A percentile compares a stretch with the other conserved stretches of the same genome.
Evolutionary conservation across 2,888 invertebrate genomes (phyloP).

Genomic region (Germaria angustata): DNA sequence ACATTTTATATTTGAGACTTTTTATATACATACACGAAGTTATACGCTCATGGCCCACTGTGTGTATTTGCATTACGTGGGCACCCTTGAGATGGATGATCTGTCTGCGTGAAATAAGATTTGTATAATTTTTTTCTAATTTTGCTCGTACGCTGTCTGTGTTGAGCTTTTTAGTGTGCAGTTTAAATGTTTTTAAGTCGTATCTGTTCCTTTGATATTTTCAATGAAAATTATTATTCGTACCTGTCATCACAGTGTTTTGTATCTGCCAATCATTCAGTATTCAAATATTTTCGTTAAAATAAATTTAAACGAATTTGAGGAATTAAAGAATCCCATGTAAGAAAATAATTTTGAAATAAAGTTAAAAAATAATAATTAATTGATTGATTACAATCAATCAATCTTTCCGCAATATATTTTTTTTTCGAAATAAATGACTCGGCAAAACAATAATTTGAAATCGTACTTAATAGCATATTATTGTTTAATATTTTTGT

Average conservation of each 20-base stretch:
- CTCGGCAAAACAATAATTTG: too few relatives aligned
- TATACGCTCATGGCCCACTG: slow-evolving; percentile 1
- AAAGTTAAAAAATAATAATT: too few relatives aligned
- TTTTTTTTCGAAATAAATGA: too few relatives aligned
- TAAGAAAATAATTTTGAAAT: not conserved
- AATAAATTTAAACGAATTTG: not conserved
- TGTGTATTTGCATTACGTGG: slow-evolving; percentile 3
- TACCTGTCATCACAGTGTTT: slow-evolving; percentile 47
- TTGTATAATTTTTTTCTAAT: slow-evolving; percentile 18
- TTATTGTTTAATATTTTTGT: too few relatives aligned
- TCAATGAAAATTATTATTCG: slow-evolving; percentile 50
- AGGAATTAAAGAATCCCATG: not conserved
- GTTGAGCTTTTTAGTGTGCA: slow-evolving; percentile 12
- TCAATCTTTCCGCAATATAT: too few relatives aligned
- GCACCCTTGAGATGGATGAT: slow-evolving; percentile 39
- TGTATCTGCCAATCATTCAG: slow-evolving; percentile 53
- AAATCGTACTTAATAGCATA: too few relatives aligned
- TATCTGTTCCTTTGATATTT: slow-evolving; percentile 24
- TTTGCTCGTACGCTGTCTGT: slow-evolving; percentile 3
- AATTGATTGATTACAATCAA: too few relatives aligned
- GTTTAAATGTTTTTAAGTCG: not conserved
- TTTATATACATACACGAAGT: too few relatives aligned
- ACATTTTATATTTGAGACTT: too few relatives aligned
- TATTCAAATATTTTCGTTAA: slow-evolving; percentile 30
- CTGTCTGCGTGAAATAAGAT: slow-evolving; percentile 25